Conservation (phyloP, 1,140 invertebrate species). For the Metopolophium dirhodum region DNA sequence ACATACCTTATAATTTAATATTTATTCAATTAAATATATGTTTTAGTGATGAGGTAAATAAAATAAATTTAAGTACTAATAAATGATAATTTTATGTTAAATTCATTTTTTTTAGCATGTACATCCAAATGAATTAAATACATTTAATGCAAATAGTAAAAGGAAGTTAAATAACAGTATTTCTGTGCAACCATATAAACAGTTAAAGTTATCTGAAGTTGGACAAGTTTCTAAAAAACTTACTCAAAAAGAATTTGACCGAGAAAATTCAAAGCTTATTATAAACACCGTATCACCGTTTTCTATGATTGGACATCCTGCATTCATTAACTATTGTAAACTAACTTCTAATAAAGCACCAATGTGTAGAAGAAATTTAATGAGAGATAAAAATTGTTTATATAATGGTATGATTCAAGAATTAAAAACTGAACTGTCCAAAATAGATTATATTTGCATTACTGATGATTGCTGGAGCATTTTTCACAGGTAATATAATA, state of each 20-base stretch:
- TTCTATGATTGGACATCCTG: not conserved
- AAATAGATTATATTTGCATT: not conserved
- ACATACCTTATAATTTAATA: too few relatives aligned
- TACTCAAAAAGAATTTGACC: not conserved
- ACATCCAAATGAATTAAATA: not conserved
- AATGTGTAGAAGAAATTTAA: not conserved
- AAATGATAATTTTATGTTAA: too few relatives aligned
- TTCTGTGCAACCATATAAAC: not conserved
- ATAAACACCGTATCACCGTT: not conserved
- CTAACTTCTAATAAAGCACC: not conserved
- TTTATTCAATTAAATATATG: too few relatives aligned
- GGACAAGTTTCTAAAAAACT: not conserved
- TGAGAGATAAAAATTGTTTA: not conserved
- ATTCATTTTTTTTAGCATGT: not conserved
- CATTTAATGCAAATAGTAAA: not conserved
- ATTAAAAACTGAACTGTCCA: not conserved
- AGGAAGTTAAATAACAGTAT: not conserved
- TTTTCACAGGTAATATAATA: constrained; percentile 2
- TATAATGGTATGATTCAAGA: not conserved
- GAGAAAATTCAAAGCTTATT: not conserved
- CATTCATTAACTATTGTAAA: not conserved
- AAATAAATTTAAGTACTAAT: too few relatives aligned
- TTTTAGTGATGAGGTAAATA: too few relatives aligned
- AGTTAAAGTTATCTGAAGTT: not conserved
- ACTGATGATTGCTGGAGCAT: constrained; percentile 1